A percentile compares a stretch with the other conserved stretches of the same genome.
phyloP scores from a whole-genome alignment of 2,888 invertebrate genomes.

The Drosophila macrospina region DNA sequence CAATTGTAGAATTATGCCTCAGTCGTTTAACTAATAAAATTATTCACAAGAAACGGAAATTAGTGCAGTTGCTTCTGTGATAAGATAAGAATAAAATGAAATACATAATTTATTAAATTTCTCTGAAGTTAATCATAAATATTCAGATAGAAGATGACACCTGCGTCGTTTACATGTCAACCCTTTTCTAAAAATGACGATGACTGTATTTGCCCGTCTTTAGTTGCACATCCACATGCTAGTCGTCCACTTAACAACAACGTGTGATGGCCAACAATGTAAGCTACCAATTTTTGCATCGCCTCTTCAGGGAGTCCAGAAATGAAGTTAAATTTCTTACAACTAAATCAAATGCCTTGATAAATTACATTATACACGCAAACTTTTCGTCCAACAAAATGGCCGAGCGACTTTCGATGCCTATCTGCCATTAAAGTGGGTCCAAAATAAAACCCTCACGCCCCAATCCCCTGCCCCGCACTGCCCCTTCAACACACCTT shows the following conservation, averaged over 20 bases:
- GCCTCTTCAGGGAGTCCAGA: constrained; percentile 16
- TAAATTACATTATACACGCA: constrained; percentile 75
- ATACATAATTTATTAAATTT: not conserved
- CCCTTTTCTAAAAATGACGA: not conserved
- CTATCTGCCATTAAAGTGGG: constrained; percentile 67
- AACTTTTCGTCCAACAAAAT: constrained; percentile 69
- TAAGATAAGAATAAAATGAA: not conserved
- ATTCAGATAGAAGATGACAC: constrained; percentile 10
- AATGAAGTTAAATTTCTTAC: constrained; percentile 72
- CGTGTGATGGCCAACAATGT: constrained; percentile 22
- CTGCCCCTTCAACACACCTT: constrained; percentile 6
- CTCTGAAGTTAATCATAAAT: not conserved
- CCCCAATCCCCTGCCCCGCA: not conserved
- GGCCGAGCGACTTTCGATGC: constrained; percentile 66
- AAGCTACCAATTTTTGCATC: constrained; percentile 14
- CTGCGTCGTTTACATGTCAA: constrained; percentile 4
- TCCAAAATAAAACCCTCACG: constrained; percentile 43
- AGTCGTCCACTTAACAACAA: not conserved
- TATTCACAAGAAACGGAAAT: no score
- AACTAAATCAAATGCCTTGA: constrained; percentile 78
- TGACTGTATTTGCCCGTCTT: constrained; percentile 2
- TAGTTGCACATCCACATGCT: constrained; percentile 2
- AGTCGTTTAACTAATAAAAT: no score
- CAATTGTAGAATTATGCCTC: not conserved
- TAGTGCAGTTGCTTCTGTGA: not conserved